A percentile compares a stretch with the other conserved stretches of the same genome.
Evolutionary conservation across 2,888 invertebrate genomes (phyloP).

Genomic region (Andrena bucephala): DNA sequence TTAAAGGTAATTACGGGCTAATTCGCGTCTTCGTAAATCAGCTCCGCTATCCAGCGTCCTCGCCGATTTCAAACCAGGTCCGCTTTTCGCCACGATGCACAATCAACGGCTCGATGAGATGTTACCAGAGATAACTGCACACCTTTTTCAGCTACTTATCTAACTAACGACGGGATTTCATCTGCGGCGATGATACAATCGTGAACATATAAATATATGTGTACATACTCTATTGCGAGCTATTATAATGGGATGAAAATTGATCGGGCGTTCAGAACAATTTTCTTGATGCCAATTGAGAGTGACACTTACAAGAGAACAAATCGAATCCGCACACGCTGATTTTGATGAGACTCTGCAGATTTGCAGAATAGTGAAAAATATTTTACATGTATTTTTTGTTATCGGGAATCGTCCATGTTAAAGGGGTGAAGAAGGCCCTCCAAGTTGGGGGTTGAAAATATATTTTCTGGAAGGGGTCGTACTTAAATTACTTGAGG

Average conservation of each 20-base stretch:
- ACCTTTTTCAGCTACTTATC: constrained; percentile 49
- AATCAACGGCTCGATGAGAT: constrained; percentile 36
- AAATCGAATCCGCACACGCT: too few relatives aligned
- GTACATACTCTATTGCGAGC: neutral
- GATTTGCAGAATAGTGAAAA: too few relatives aligned
- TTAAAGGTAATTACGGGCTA: constrained; percentile 58
- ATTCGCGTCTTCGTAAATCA: constrained; percentile 67
- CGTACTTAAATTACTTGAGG: too few relatives aligned
- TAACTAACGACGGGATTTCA: constrained; percentile 59
- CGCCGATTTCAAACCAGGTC: neutral
- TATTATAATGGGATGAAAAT: neutral
- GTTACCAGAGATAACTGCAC: constrained; percentile 40
- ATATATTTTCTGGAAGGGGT: too few relatives aligned
- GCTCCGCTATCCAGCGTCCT: neutral
- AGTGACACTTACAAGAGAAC: too few relatives aligned
- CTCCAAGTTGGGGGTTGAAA: too few relatives aligned
- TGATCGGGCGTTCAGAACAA: too few relatives aligned
- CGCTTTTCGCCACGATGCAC: constrained; percentile 13
- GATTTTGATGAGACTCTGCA: too few relatives aligned
- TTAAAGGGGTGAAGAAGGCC: too few relatives aligned
- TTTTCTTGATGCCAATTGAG: too few relatives aligned
- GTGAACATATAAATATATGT: neutral
- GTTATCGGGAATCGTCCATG: too few relatives aligned
- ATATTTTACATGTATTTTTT: too few relatives aligned
- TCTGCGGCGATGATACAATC: constrained; percentile 42